Conservation (phyloP, 2,113 vertebrate genomes). For the Pipra filicauda region DNA sequence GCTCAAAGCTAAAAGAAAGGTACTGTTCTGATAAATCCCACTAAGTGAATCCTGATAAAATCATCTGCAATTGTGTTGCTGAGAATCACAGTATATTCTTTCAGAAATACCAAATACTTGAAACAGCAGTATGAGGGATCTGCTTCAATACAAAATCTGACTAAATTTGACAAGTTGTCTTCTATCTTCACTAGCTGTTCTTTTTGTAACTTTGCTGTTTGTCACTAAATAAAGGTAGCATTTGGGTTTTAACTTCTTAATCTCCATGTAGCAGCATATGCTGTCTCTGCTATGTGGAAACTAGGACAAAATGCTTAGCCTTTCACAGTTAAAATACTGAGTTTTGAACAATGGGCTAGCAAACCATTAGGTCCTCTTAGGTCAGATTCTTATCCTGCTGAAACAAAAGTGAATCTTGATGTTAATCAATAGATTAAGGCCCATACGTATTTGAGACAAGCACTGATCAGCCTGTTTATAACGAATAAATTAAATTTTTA, state of each 20-base stretch:
- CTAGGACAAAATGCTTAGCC: neutral
- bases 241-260: neutral
- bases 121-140: neutral
- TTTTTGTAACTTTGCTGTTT: neutral
- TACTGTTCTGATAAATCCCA: constrained; percentile 58
- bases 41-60: neutral
- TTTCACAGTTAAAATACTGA: neutral
- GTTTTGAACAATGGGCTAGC: neutral
- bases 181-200: neutral
- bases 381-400: neutral
- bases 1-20: constrained; percentile 95
- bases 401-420: neutral
- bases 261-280: neutral
- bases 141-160: neutral
- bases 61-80: neutral
- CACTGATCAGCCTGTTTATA: neutral
- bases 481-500: neutral
- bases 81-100: neutral
- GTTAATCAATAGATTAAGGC: neutral
- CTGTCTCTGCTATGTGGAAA: neutral
- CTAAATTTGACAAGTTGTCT: neutral
- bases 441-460: neutral
- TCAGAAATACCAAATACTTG: neutral
- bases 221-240: neutral
- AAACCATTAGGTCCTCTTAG: neutral